Evolutionary conservation across 2,113 vertebrate species (phyloP), one percentile per base, ranked within the genome.

Genomic region (Erinaceus europaeus): DNA sequence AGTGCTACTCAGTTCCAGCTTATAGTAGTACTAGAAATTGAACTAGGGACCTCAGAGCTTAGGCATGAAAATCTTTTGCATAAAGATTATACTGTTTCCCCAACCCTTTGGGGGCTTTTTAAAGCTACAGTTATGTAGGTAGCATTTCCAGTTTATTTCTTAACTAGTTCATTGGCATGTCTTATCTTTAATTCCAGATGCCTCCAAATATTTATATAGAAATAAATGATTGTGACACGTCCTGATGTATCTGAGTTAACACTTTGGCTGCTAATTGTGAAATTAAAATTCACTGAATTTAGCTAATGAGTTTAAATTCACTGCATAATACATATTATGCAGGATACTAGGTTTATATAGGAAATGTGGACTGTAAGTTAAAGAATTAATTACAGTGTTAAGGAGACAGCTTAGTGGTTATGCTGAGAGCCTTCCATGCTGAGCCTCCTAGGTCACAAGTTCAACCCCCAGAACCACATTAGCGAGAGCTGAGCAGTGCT

Each of bases 181-280:
- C 23, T 69, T 95, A 25, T 84, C 14, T 86, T 84, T 90, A 89
- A 85, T 78, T 88, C 40, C 23, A 69, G 52, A 34, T 86, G 20
- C 36, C 42, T 92, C 29, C 32, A 85, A 86, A 76, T 84, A 84
- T 67, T 40, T 83, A 42, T 36, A 46, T 82, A 71, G 48, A 88
- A 86, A 73, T 79, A 23, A 73, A 6, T 91, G 57, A 42, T 69
- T 44, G 32, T 79, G 32, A 48, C 17, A 38, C 34, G 42, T 64
- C 44, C 20, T 81, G 5, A 21, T 2, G 6, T 87, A 15, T 79
- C 12, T 77, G 46, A 85, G 52, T 80, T n/a, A 87, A 34, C 77
- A 89, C 89, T 75, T 88, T 71, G 42, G 88, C 32, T 79, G 44
- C 17, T 88, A 61, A 34, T 77, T 12, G 53, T 85, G 65, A 86